Base-by-base conservation (phyloP, 2,888 invertebrate genomes). In the Morpho deidamia region DNA sequence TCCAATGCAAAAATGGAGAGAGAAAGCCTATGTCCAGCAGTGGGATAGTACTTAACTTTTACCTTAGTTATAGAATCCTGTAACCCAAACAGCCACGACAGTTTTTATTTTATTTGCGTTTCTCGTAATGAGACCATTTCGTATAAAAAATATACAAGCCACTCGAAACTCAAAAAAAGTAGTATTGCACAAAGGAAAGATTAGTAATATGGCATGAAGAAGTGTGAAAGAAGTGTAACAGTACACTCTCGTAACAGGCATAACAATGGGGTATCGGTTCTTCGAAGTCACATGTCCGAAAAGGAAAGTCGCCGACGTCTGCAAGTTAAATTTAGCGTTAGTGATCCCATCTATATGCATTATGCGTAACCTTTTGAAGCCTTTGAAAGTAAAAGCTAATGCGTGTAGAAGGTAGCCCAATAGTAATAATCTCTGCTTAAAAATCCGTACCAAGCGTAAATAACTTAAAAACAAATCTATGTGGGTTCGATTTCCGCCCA, bases 321-420 rank as follows among this genome's bases (percentile, higher is more conserved):
- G 73, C 65, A 59, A 64, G 85, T 86, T 87, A 84, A 87, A 88
- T 89, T 88, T 86, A 87, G 86, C 85, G 86, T 83, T 77, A 83
- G 79, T 83, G 78, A 88, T 88, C 80, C 72, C 75, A 83, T 85
- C 72, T 76, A 66, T 66, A 71, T 74, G 68, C 65, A 67, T 69
- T 67, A 62, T 66, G 53, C 48, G 55, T 66, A 64, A 52, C 52
- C 52, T 55, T 55, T 66, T 67, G 62, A 66, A 66, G 68, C 65
- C 58, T 67, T 72, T 67, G 72, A 81, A 79, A 83, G 78, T 80
- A 75, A 81, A 72, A 81, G 69, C 67, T 63, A 66, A 65, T 68
- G 5, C 23, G 23, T 2, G 23, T 23, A 23, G 23, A 5, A 23
- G 23, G 23, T 2, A 23, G 23, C 23, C 23, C 23, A 23, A 23